Conservation (phyloP, 1,140 invertebrate species). For the Venturia canescens region DNA sequence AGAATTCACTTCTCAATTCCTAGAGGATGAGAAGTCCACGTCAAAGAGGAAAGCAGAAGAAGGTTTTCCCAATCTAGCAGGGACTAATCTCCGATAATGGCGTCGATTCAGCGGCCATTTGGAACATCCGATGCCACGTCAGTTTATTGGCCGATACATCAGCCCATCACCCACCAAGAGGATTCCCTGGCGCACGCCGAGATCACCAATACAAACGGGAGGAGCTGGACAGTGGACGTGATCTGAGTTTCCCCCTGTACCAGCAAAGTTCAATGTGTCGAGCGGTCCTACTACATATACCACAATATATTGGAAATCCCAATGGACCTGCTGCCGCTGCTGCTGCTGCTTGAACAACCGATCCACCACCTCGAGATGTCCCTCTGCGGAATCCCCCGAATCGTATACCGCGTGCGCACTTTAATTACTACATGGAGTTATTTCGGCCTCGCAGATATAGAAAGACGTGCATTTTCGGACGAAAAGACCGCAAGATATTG, state of each 20-base stretch:
- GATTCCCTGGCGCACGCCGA: slow-evolving; percentile 40
- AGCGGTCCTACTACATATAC: background rate
- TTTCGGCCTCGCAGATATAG: background rate
- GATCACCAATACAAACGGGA: background rate
- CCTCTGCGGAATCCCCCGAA: slow-evolving; percentile 26
- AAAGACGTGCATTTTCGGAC: slow-evolving; percentile 44
- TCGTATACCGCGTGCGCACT: slow-evolving; percentile 40
- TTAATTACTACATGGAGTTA: slow-evolving; percentile 52
- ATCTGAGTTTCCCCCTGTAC: background rate
- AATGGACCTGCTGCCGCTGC: slow-evolving; percentile 39
- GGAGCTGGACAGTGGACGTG: background rate
- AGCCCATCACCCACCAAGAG: slow-evolving; percentile 61
- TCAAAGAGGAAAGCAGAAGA: background rate
- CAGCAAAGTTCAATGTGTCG: slow-evolving; percentile 41
- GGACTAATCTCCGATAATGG: slow-evolving; percentile 69
- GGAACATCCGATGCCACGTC: slow-evolving; percentile 72
- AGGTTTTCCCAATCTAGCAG: slow-evolving; percentile 46
- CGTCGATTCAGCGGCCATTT: slow-evolving; percentile 70
- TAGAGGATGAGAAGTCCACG: background rate
- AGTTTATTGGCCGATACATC: slow-evolving; percentile 75
- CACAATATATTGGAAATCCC: slow-evolving; percentile 34
- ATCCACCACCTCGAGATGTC: slow-evolving; percentile 29
- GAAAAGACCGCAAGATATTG: slow-evolving; percentile 55
- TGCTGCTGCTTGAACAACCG: slow-evolving; percentile 24
- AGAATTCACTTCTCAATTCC: slow-evolving; percentile 1